Percentiles rank a stretch among this genome's conserved stretches.
Conservation (phyloP, 2,888 invertebrate species). For the Cerceris rybyensis region DNA sequence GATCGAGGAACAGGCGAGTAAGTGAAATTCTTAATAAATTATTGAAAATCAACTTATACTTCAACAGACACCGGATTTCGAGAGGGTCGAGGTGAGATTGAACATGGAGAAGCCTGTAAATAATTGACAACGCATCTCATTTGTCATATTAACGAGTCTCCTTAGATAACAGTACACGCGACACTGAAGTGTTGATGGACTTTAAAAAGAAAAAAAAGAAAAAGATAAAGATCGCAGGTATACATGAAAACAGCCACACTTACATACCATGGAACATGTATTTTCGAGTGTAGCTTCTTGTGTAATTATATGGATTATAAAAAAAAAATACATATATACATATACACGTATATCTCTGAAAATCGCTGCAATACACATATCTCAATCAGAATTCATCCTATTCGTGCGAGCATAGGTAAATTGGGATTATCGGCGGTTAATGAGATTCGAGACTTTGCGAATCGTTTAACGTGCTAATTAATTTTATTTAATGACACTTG, state of each 20-base stretch:
- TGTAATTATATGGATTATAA: slow-evolving; percentile 54
- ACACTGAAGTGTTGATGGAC: background rate
- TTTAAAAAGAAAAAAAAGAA: background rate
- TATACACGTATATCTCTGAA: slow-evolving; percentile 37
- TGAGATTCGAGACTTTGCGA: background rate
- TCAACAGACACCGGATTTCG: background rate
- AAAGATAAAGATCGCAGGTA: background rate
- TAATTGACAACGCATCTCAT: slow-evolving; percentile 39
- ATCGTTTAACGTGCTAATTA: background rate
- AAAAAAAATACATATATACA: slow-evolving; percentile 37
- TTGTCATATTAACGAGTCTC: slow-evolving; percentile 23
- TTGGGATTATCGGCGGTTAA: background rate
- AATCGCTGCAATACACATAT: slow-evolving; percentile 61
- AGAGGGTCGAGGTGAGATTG: slow-evolving; percentile 9
- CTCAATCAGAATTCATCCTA: slow-evolving; percentile 53
- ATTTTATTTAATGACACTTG: background rate
- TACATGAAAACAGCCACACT: slow-evolving; percentile 1
- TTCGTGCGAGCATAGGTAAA: background rate
- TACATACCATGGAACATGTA: slow-evolving; percentile 32
- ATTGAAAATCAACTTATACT: too few relatives aligned
- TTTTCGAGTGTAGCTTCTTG: slow-evolving; percentile 57
- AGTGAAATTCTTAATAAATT: too few relatives aligned
- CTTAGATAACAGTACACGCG: slow-evolving; percentile 12
- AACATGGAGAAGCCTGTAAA: slow-evolving; percentile 45
- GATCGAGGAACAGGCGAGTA: too few relatives aligned